Conservation (phyloP, 2,113 vertebrate genomes). For the Lagopus muta region DNA sequence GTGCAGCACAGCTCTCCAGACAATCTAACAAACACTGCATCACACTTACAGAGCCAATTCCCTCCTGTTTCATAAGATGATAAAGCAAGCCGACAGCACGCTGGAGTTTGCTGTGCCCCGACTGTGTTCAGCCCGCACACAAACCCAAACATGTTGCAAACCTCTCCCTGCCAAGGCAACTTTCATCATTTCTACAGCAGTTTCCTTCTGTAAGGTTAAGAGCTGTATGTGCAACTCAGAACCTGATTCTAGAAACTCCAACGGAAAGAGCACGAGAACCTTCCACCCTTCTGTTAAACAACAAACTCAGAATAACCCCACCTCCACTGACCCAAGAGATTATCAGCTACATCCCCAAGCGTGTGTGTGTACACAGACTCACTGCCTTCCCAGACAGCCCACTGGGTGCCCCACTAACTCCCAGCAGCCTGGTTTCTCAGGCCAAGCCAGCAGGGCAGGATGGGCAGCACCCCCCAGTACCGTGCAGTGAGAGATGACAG, state of each 20-base stretch:
- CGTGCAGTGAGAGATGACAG: neutral
- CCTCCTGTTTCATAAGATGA: neutral
- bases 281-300: neutral
- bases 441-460: neutral
- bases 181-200: neutral
- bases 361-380: neutral
- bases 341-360: neutral
- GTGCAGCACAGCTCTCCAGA: accelerated
- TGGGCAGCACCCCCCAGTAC: neutral
- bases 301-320: neutral
- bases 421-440: neutral
- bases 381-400: neutral
- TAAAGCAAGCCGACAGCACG: neutral
- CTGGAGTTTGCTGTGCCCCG: neutral
- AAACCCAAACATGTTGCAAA: accelerated
- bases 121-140: neutral
- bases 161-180: neutral
- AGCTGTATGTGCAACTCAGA: neutral
- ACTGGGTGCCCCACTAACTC: neutral
- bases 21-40: accelerated
- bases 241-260: neutral
- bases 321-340: neutral
- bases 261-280: accelerated
- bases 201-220: neutral
- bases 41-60: neutral